These are phyloP conservation scores for Batillaria attramentaria DNA, from an alignment of 1,140 invertebrate genomes.

Conservation along the genomic window DNA sequence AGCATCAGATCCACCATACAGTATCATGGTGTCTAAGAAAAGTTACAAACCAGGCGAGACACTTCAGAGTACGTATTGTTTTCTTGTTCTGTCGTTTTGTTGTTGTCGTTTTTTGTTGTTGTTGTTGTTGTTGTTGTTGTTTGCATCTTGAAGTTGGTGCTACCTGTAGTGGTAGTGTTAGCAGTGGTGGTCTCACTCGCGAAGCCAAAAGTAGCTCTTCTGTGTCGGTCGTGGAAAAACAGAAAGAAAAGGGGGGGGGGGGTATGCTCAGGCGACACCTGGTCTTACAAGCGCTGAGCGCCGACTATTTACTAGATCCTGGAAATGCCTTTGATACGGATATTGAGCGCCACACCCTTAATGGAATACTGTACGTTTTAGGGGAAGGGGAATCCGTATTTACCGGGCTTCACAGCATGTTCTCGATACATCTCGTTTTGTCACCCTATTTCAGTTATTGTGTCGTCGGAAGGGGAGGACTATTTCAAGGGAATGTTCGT, in stretches of 20 bases:
- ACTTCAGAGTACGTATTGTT: conserved; percentile 30
- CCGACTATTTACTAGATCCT: too few relatives aligned
- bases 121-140: background rate
- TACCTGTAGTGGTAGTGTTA: background rate
- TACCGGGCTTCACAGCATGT: background rate
- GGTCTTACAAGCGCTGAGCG: too few relatives aligned
- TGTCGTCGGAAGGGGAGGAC: conserved; percentile 6
- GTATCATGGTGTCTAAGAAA: conserved; percentile 26
- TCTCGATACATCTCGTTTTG: background rate
- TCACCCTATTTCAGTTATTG: conserved; percentile 10
- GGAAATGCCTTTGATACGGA: too few relatives aligned
- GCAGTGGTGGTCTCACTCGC: background rate
- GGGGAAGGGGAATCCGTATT: background rate
- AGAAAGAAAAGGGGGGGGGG: background rate
- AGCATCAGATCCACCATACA: conserved; percentile 35
- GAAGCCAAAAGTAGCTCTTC: background rate
- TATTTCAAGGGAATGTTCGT: conserved; percentile 36
- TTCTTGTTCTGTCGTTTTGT: background rate
- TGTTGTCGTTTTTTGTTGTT: background rate
- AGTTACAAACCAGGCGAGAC: conserved; percentile 43
- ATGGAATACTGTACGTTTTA: background rate
- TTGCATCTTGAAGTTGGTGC: background rate
- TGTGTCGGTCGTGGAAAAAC: background rate
- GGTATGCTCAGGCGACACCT: background rate
- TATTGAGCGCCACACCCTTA: background rate